These are phyloP conservation scores for Lithophane leautieri DNA, from an alignment of 2,888 invertebrate species.

Conservation along the genomic window DNA sequence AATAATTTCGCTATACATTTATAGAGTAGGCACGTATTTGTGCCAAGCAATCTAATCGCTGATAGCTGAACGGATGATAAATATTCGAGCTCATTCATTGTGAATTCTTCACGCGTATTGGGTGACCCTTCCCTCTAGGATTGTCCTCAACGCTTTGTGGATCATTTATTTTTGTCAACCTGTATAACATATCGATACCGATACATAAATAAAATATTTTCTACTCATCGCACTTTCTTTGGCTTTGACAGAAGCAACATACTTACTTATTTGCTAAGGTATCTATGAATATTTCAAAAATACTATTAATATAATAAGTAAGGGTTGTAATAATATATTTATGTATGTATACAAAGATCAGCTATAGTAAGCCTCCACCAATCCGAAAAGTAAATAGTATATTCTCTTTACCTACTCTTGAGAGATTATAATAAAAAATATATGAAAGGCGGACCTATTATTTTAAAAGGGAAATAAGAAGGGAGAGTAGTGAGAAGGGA, in stretches of 20 bases:
- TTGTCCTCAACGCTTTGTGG: constrained; percentile 77
- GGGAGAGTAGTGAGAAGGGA: constrained; percentile 31
- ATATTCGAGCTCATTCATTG: constrained; percentile 77
- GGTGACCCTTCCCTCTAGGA: constrained; percentile 78
- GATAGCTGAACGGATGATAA: constrained; percentile 74
- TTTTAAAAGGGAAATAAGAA: constrained; percentile 55
- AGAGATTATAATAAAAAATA: constrained; percentile 35
- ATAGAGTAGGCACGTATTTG: constrained; percentile 68
- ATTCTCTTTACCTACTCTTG: constrained; percentile 10
- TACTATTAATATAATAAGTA: constrained; percentile 20
- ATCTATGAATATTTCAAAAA: constrained; percentile 34
- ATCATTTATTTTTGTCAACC: constrained; percentile 77
- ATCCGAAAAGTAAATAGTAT: constrained; percentile 27
- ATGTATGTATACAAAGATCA: constrained; percentile 16
- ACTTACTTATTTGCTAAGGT: constrained; percentile 30
- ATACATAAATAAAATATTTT: constrained; percentile 72
- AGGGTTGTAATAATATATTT: constrained; percentile 19
- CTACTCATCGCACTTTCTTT: constrained; percentile 41
- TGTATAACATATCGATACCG: constrained; percentile 73
- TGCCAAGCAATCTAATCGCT: constrained; percentile 69
- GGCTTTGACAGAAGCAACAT: constrained; percentile 27
- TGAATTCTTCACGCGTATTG: constrained; percentile 77
- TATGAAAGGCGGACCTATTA: constrained; percentile 43
- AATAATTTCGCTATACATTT: constrained; percentile 59
- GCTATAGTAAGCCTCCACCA: constrained; percentile 26